Evolutionary conservation across 1,140 invertebrate genomes (phyloP).

Genomic region (Gryon sp.): DNA sequence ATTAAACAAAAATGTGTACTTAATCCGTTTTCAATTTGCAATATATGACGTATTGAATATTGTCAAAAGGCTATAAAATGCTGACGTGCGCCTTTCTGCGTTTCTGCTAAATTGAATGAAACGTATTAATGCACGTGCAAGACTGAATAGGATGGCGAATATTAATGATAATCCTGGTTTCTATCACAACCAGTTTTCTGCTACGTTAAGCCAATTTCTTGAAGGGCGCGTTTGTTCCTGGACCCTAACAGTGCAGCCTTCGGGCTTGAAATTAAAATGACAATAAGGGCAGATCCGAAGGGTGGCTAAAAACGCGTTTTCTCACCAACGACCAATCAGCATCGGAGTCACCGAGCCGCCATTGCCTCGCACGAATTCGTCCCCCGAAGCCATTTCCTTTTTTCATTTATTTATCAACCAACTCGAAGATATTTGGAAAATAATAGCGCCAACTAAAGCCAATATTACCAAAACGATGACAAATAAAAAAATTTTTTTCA

Average conservation of each 20-base stretch:
- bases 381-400: constrained; percentile 53
- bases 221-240: constrained; percentile 69
- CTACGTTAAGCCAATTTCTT: constrained; percentile 71
- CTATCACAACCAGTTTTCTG: constrained; percentile 70
- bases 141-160: constrained; percentile 8
- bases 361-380: constrained; percentile 69
- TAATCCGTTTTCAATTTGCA: too few relatives aligned
- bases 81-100: neutral
- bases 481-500: neutral
- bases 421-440: constrained; percentile 50
- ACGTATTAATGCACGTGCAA: constrained; percentile 21
- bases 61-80: constrained; percentile 1
- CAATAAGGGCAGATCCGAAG: constrained; percentile 78
- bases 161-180: constrained; percentile 57
- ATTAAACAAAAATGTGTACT: too few relatives aligned
- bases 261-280: constrained; percentile 79
- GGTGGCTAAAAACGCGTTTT: constrained; percentile 76
- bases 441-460: constrained; percentile 19
- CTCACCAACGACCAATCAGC: constrained; percentile 75
- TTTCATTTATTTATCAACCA: constrained; percentile 41
- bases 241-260: constrained; percentile 61
- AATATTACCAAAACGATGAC: too few relatives aligned
- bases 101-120: constrained; percentile 16
- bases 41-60: too few relatives aligned
- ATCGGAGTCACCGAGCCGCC: constrained; percentile 69